Evolutionary conservation across 2,888 invertebrate genomes (phyloP).

Genomic region (Horisme vitalbata): DNA sequence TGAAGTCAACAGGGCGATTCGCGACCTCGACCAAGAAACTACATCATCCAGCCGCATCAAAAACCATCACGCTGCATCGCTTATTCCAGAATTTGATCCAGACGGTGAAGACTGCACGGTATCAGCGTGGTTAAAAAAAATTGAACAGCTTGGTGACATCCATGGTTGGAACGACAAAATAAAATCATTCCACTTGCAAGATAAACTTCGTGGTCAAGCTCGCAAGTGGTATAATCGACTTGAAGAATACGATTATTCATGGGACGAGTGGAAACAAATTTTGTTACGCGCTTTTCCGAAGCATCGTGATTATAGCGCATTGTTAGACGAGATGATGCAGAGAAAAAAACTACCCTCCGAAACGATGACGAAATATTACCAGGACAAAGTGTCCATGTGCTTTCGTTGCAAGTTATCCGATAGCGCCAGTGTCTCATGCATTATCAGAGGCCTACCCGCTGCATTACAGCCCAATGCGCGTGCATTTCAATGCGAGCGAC

Average conservation of each 20-base stretch:
- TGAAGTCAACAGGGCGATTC: too few species aligned
- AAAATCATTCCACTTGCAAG: constrained; percentile 34
- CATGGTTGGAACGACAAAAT: constrained; percentile 30
- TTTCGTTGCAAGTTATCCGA: constrained; percentile 36
- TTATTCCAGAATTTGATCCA: too few species aligned
- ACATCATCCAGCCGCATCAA: too few species aligned
- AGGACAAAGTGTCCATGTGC: constrained; percentile 41
- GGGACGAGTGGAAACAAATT: constrained; percentile 39
- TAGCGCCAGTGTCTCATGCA: constrained; percentile 35
- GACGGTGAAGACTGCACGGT: constrained; percentile 11
- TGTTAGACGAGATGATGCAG: constrained; percentile 34
- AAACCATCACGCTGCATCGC: too few species aligned
- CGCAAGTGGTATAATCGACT: constrained; percentile 34
- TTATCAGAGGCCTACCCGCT: constrained; percentile 34
- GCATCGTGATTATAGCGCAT: constrained; percentile 31
- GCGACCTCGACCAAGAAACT: too few species aligned
- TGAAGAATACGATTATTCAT: constrained; percentile 35
- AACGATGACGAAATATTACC: constrained; percentile 41
- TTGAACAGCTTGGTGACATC: constrained; percentile 14
- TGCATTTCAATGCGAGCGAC: constrained; percentile 35
- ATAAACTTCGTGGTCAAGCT: constrained; percentile 36
- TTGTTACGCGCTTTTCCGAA: constrained; percentile 35
- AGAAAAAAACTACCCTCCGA: constrained; percentile 25
- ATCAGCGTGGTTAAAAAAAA: constrained; percentile 4
- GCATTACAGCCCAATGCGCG: constrained; percentile 35